A percentile compares a stretch with the other conserved stretches of the same genome.
phyloP scores from a whole-genome alignment of 53 echinoderm and acorn worm genomes.

The Henricia sp. region DNA sequence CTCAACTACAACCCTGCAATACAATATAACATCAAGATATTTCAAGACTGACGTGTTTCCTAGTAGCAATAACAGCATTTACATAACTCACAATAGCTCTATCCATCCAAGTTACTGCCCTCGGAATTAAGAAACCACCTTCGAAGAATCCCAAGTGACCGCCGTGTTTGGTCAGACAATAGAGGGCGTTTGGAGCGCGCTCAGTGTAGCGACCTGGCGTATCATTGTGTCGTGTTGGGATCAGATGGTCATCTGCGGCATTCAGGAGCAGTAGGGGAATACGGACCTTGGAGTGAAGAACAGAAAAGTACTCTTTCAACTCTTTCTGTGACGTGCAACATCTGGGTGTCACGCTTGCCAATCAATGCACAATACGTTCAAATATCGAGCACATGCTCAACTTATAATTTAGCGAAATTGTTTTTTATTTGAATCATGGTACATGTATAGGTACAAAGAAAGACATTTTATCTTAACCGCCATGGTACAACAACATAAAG shows the following conservation, averaged over 20 bases:
- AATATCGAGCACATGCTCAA: no score
- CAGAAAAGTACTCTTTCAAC: conserved; percentile 22
- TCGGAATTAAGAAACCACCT: conserved; percentile 83
- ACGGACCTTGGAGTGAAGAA: conserved; percentile 64
- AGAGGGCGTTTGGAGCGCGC: conserved; percentile 79
- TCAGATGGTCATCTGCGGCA: conserved; percentile 88
- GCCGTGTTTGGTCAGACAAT: conserved; percentile 94
- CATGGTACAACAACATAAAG: no score
- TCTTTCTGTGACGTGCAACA: no score
- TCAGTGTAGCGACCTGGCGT: conserved; percentile 71
- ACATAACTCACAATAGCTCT: conserved; percentile 68
- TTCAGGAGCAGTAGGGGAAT: conserved; percentile 90
- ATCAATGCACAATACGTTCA: no score
- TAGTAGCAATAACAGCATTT: conserved; percentile 75
- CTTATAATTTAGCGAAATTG: no score
- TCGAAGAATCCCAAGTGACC: conserved; percentile 99
- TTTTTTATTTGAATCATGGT: no score
- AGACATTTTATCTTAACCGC: no score
- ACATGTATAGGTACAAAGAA: no score
- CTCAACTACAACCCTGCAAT: no score
- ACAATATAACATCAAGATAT: background rate
- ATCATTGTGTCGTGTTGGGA: conserved; percentile 72
- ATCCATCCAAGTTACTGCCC: conserved; percentile 91
- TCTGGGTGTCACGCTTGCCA: no score
- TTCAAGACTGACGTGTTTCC: background rate